Percentiles rank a stretch among this genome's conserved stretches.
Evolutionary conservation across 2,888 invertebrate species (phyloP).

Genomic region (Sarcophaga rosellei): DNA sequence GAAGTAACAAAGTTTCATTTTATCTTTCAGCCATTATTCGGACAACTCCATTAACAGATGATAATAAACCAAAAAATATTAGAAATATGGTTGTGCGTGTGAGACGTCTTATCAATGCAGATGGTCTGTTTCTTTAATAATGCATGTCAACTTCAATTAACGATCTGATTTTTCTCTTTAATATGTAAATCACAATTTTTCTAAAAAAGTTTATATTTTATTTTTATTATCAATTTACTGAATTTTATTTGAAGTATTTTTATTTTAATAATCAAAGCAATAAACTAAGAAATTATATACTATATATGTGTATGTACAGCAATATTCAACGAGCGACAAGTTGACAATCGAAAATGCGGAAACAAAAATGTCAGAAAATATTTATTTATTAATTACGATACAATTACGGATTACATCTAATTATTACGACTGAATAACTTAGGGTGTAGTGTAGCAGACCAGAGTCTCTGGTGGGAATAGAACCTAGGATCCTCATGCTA

Average conservation of each 20-base stretch:
- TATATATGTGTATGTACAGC: background rate
- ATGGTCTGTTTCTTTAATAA: conserved; percentile 52
- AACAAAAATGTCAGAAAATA: no score
- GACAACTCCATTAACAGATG: conserved; percentile 48
- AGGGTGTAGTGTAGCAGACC: no score
- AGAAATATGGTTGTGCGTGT: conserved; percentile 65
- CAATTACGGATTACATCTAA: no score
- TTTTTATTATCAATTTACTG: conserved; percentile 1
- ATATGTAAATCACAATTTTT: conserved; percentile 7
- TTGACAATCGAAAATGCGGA: no score
- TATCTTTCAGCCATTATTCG: conserved; percentile 45
- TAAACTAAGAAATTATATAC: conserved; percentile 17
- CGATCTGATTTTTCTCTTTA: background rate
- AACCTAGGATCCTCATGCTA: no score
- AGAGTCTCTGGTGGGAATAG: no score
- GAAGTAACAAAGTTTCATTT: background rate
- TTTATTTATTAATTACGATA: no score
- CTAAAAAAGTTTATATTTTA: background rate
- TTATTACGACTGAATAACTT: no score
- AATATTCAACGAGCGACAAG: background rate
- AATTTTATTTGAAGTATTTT: conserved; percentile 12
- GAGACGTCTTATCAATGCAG: conserved; percentile 56
- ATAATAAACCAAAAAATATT: conserved; percentile 58
- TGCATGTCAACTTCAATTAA: conserved; percentile 6
- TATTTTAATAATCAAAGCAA: conserved; percentile 14